A percentile compares a stretch with the other conserved stretches of the same genome.
phyloP scores from a whole-genome alignment of 2,113 vertebrate genomes.

The Probosciger aterrimus region DNA sequence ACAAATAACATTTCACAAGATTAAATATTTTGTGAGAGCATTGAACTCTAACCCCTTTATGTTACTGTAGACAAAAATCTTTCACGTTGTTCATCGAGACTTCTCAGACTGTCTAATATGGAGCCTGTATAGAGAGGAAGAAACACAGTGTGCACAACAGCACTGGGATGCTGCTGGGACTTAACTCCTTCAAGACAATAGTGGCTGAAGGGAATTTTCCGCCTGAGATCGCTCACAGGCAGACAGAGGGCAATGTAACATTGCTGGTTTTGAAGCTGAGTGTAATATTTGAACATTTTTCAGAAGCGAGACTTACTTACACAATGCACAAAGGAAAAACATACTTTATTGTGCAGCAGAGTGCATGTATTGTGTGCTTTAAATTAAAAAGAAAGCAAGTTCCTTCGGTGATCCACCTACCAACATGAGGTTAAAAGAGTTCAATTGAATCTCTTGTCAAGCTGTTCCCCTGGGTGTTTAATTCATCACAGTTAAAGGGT shows the following conservation, averaged over 20 bases:
- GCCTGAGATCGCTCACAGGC: neutral
- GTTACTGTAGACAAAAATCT: constrained; percentile 40
- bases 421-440: constrained; percentile 12
- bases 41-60: constrained; percentile 55
- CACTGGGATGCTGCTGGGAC: neutral
- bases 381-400: neutral
- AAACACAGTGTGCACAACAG: neutral
- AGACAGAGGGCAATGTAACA: constrained; percentile 34
- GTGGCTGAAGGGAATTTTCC: neutral
- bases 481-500: constrained; percentile 38
- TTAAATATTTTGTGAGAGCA: constrained; percentile 50
- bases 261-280: neutral
- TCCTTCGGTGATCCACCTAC: neutral
- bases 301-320: neutral
- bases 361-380: neutral
- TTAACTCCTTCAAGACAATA: constrained; percentile 53
- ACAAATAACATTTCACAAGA: constrained; percentile 58
- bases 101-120: constrained; percentile 19
- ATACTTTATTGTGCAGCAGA: neutral
- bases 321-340: neutral
- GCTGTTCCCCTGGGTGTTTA: constrained; percentile 27
- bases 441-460: constrained; percentile 7
- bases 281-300: neutral
- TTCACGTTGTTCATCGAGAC: constrained; percentile 27
- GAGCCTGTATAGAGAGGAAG: constrained; percentile 9